Conservation (phyloP, 2,113 vertebrate genomes). For the Eidolon helvum region DNA sequence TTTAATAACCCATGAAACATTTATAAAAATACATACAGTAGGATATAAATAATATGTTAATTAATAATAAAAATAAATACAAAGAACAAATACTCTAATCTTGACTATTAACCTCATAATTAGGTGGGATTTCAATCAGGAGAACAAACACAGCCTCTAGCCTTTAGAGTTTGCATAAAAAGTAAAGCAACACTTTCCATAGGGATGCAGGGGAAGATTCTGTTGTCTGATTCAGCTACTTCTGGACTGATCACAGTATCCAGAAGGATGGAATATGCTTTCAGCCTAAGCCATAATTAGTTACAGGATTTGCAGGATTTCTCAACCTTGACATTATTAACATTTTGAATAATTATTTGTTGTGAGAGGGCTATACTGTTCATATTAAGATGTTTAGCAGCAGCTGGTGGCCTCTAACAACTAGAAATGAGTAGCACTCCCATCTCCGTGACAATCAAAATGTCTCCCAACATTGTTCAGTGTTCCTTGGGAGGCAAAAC, state of each 20-base stretch:
- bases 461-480: background rate
- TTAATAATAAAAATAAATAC: background rate
- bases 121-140: background rate
- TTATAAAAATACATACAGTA: background rate
- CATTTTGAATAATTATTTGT: background rate
- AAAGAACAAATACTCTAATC: background rate
- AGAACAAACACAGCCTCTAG: background rate
- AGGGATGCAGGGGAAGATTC: background rate
- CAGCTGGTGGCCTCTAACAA: background rate
- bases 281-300: background rate
- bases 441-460: background rate
- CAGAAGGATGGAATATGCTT: background rate
- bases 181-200: background rate
- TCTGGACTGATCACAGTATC: background rate
- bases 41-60: background rate
- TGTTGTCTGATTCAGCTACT: background rate
- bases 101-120: background rate
- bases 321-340: background rate
- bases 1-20: background rate
- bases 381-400: background rate
- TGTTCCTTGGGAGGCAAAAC: background rate
- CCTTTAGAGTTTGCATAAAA: background rate
- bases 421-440: background rate
- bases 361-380: fast-evolving
- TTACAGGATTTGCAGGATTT: background rate